Evolutionary conservation across 2,113 vertebrate species (phyloP).

Genomic region (Leptosomus discolor): DNA sequence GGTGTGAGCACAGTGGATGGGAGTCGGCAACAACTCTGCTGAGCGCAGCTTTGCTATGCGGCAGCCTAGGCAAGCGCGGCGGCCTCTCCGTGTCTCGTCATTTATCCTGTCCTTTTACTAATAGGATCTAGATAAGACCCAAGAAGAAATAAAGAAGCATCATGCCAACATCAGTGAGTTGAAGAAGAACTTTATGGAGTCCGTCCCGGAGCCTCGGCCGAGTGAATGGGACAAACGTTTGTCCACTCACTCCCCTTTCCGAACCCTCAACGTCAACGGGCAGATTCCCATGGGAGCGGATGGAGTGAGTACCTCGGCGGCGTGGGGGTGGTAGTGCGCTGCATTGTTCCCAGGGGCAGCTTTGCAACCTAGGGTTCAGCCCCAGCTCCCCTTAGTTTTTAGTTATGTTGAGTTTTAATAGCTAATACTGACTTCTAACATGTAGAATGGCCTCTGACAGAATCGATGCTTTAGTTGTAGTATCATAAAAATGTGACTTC

Average conservation of each 20-base stretch:
- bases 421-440: neutral
- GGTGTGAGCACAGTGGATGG: neutral
- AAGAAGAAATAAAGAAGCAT: conserved; percentile 94
- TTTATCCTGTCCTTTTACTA: conserved; percentile 39
- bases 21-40: neutral
- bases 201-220: conserved; percentile 87
- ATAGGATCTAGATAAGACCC: conserved; percentile 94
- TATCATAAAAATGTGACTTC: fast-evolving
- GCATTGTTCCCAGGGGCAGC: neutral
- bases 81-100: neutral
- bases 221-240: conserved; percentile 98
- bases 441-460: neutral
- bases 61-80: neutral
- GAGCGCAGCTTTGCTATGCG: conserved; percentile 59
- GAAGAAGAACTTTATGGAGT: conserved; percentile 98
- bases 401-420: fast-evolving
- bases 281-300: conserved; percentile 85
- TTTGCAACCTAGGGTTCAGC: neutral
- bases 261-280: conserved; percentile 88
- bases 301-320: conserved; percentile 79
- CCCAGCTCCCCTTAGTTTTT: neutral
- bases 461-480: fast-evolving
- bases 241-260: conserved; percentile 92
- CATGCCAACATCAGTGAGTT: conserved; percentile 96
- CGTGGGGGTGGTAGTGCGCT: fast-evolving